Percentiles rank a stretch among this genome's conserved stretches.
phyloP scores from a whole-genome alignment of 2,888 invertebrate species.

The Trisateles emortualis region DNA sequence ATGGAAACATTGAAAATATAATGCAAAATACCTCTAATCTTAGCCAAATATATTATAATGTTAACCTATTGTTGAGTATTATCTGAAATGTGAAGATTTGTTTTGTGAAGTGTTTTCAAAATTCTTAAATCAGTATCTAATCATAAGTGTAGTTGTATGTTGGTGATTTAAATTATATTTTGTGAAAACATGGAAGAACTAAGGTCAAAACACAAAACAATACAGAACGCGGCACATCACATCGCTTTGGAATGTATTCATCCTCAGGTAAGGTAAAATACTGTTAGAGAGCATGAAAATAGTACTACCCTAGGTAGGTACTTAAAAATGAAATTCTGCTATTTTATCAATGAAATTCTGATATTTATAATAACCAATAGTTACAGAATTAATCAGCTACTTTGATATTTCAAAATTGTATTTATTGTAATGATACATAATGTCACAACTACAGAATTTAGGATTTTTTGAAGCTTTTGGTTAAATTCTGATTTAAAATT shows the following conservation, averaged over 20 bases:
- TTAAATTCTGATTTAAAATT: no score
- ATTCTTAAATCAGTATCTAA: neutral
- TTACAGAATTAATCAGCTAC: no score
- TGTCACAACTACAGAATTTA: no score
- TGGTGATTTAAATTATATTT: neutral
- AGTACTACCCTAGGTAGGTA: no score
- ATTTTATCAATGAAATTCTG: no score
- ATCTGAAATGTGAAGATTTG: conserved; percentile 17
- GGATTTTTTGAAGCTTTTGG: no score
- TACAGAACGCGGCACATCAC: conserved; percentile 78
- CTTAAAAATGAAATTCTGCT: no score
- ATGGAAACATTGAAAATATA: conserved; percentile 31
- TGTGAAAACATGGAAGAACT: conserved; percentile 71
- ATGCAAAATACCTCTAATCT: neutral
- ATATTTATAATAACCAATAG: no score
- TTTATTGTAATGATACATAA: no score
- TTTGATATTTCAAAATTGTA: no score
- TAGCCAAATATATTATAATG: neutral
- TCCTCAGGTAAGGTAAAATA: conserved; percentile 66
- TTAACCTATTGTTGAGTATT: neutral
- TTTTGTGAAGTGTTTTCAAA: conserved; percentile 5
- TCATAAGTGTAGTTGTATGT: neutral
- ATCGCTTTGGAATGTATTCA: conserved; percentile 79
- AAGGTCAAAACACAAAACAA: conserved; percentile 72
- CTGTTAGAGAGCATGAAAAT: neutral